phyloP scores from a whole-genome alignment of 2,113 vertebrate genomes.

The Alexandromys fortis region DNA sequence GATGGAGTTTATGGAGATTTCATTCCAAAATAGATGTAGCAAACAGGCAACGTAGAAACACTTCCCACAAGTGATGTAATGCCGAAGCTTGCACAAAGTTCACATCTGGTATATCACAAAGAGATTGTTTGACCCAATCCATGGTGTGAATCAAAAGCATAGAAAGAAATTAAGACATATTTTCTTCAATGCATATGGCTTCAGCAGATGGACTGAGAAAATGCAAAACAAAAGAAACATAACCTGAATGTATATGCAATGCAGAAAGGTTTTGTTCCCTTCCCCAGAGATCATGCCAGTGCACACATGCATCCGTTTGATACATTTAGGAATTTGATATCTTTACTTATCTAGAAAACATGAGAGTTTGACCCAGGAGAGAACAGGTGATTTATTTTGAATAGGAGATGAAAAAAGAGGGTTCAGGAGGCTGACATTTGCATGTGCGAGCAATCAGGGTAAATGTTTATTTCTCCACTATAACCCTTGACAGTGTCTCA shows the following conservation, averaged over 20 bases:
- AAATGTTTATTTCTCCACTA: constrained; percentile 40
- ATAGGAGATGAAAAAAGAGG: not conserved
- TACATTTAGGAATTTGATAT: not conserved
- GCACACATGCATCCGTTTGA: not conserved
- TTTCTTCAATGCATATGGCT: not conserved
- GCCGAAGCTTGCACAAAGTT: not conserved
- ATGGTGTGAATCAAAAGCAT: rapidly evolving
- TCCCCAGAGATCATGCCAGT: not conserved
- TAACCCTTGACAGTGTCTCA: constrained; percentile 26
- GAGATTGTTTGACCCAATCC: not conserved
- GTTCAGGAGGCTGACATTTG: constrained; percentile 13
- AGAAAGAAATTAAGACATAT: not conserved
- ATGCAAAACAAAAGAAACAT: not conserved
- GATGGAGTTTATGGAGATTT: not conserved
- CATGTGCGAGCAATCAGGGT: constrained; percentile 5
- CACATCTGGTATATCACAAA: too few species aligned
- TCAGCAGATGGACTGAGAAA: not conserved
- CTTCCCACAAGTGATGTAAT: not conserved
- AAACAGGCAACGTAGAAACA: not conserved
- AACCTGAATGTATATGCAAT: rapidly evolving
- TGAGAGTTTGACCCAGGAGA: constrained; percentile 39
- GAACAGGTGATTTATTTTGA: constrained; percentile 51
- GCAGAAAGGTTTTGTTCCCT: not conserved
- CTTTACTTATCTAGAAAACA: not conserved
- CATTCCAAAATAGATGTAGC: not conserved